phyloP scores from a whole-genome alignment of 2,113 vertebrate genomes.

The Xenopus borealis region DNA sequence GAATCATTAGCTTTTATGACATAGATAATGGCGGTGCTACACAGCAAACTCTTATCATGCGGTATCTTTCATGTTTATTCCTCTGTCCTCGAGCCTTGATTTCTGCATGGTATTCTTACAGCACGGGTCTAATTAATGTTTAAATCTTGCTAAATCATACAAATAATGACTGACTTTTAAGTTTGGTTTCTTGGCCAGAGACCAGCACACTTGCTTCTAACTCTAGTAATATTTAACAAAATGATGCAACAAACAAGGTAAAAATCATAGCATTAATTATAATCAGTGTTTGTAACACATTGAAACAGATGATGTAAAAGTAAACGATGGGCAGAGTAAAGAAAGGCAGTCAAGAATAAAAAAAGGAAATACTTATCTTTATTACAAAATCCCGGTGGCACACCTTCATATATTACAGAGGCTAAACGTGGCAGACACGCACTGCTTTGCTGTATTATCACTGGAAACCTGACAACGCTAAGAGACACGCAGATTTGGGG shows the following conservation, averaged over 20 bases:
- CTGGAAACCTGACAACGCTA: background rate
- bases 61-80: conserved; percentile 6
- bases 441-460: conserved; percentile 6
- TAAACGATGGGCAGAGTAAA: background rate
- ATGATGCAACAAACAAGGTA: background rate
- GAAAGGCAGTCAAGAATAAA: background rate
- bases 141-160: background rate
- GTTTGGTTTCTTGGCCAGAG: background rate
- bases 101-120: background rate
- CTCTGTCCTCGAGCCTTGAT: background rate
- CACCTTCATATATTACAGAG: background rate
- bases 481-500: too few relatives aligned
- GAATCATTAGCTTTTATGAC: conserved; percentile 23
- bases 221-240: conserved; percentile 9
- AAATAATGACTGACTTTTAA: background rate
- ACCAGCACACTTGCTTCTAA: background rate
- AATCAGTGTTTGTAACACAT: background rate
- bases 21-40: conserved; percentile 6
- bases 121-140: background rate
- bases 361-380: conserved; percentile 5
- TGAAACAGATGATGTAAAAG: background rate
- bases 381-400: background rate
- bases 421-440: conserved; percentile 13
- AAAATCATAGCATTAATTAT: background rate
- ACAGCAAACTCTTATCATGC: conserved; percentile 8